Evolutionary conservation across 2,113 vertebrate genomes (phyloP).

Genomic region (Poeciliopsis retropinna): DNA sequence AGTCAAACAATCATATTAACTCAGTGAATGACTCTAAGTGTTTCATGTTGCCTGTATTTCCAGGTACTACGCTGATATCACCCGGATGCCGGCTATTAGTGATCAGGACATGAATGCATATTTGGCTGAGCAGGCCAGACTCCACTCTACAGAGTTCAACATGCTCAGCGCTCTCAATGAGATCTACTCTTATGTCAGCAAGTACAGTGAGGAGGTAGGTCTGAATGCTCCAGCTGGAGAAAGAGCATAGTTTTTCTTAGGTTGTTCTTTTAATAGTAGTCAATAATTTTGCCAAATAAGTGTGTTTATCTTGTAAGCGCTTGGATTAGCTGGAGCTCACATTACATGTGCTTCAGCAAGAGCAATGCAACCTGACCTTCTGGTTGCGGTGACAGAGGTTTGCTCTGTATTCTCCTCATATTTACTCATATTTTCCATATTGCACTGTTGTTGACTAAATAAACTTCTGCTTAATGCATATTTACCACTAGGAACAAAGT

Average conservation of each 20-base stretch:
- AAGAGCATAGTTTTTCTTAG: neutral
- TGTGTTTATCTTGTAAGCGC: neutral
- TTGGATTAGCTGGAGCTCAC: neutral
- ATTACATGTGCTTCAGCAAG: neutral
- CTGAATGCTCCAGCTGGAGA: neutral
- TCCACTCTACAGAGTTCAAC: slow-evolving; percentile 94
- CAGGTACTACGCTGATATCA: slow-evolving; percentile 98
- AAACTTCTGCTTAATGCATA: neutral
- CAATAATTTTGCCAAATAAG: neutral
- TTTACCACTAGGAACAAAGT: neutral
- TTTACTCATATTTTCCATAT: neutral
- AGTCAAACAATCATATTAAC: slow-evolving; percentile 2
- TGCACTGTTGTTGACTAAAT: neutral
- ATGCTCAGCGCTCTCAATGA: slow-evolving; percentile 97
- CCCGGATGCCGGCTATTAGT: slow-evolving; percentile 94
- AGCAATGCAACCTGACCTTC: neutral
- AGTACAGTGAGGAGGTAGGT: slow-evolving; percentile 96
- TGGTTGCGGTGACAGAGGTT: neutral
- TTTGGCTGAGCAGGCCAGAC: slow-evolving; percentile 95
- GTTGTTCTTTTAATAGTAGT: neutral
- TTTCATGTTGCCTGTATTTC: slow-evolving; percentile 36
- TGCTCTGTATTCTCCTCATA: neutral
- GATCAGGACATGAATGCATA: slow-evolving; percentile 99
- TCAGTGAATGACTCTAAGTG: slow-evolving; percentile 27
- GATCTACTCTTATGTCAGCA: slow-evolving; percentile 98